Conservation (phyloP, 2,888 invertebrate species). For the Molorchus minor region DNA sequence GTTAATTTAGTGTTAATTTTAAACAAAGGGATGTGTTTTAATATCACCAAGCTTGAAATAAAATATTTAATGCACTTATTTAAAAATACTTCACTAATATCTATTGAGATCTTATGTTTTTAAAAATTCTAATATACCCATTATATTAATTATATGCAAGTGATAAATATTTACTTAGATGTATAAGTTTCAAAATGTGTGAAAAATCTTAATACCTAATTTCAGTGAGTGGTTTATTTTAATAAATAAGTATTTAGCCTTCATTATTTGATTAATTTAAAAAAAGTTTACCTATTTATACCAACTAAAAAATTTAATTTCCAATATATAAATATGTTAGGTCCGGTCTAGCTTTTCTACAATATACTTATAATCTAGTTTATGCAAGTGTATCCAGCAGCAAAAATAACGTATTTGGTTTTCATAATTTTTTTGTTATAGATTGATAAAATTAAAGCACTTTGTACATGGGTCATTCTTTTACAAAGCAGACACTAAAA, state of each 20-base stretch:
- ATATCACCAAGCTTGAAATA: no score
- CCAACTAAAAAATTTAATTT: slow-evolving; percentile 13
- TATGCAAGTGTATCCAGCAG: slow-evolving; percentile 32
- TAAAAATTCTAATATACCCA: no score
- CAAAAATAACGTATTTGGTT: slow-evolving; percentile 17
- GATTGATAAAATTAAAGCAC: background rate
- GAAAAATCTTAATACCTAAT: no score
- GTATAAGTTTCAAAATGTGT: background rate
- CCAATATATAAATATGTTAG: slow-evolving; percentile 20
- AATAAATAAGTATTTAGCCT: slow-evolving; percentile 7
- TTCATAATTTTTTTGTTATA: background rate
- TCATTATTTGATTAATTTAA: slow-evolving; percentile 21
- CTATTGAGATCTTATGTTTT: no score
- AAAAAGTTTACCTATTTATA: slow-evolving; percentile 28
- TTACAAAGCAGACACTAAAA: no score
- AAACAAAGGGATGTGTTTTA: no score
- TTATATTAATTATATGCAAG: no score
- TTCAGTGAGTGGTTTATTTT: no score
- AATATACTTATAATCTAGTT: slow-evolving; percentile 27
- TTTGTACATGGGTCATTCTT: no score
- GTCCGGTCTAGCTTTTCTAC: slow-evolving; percentile 43
- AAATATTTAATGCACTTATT: no score
- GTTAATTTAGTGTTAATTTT: no score
- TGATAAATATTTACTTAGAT: background rate
- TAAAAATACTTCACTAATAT: no score